phyloP scores from a whole-genome alignment of 2,797 vertebrate species.

The Pteronotus mesoamericanus region DNA sequence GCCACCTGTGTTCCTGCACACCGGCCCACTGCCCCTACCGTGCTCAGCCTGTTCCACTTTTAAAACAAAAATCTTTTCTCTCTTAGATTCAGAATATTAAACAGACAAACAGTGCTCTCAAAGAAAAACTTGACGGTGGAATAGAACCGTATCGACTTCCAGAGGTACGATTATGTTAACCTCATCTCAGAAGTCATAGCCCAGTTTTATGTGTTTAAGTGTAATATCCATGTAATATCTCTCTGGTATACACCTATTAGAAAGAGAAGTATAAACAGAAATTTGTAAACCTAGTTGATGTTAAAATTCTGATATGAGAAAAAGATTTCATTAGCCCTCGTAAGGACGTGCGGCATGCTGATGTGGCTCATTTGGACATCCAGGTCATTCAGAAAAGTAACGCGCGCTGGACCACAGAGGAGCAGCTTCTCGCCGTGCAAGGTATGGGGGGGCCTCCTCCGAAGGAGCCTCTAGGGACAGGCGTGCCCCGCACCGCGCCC shows the following conservation, averaged over 20 bases:
- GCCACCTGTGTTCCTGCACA: background rate
- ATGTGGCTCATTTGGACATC: background rate
- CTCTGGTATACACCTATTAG: background rate
- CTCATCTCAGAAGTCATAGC: background rate
- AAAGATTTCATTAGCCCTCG: background rate
- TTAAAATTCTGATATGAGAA: background rate
- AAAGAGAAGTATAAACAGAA: background rate
- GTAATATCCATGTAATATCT: background rate
- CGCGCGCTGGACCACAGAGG: constrained; percentile 93
- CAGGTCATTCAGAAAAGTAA: constrained; percentile 92
- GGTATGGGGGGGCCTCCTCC: constrained; percentile 78
- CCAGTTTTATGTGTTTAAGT: background rate
- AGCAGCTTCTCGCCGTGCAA: constrained; percentile 95
- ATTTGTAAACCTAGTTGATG: background rate
- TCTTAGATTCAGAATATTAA: constrained; percentile 94
- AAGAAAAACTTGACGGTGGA: constrained; percentile 91
- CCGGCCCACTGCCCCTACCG: no score
- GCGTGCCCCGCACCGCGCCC: fast-evolving
- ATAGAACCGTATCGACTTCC: constrained; percentile 89
- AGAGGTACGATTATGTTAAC: constrained; percentile 83
- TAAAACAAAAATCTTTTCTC: constrained; percentile 35
- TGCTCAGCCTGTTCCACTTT: background rate
- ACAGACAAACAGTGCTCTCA: constrained; percentile 91
- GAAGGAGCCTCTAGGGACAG: no score
- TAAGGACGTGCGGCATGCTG: background rate